These are phyloP conservation scores for Acrossocheilus fasciatus DNA, from an alignment of 2,797 vertebrate species.

Conservation along the genomic window DNA sequence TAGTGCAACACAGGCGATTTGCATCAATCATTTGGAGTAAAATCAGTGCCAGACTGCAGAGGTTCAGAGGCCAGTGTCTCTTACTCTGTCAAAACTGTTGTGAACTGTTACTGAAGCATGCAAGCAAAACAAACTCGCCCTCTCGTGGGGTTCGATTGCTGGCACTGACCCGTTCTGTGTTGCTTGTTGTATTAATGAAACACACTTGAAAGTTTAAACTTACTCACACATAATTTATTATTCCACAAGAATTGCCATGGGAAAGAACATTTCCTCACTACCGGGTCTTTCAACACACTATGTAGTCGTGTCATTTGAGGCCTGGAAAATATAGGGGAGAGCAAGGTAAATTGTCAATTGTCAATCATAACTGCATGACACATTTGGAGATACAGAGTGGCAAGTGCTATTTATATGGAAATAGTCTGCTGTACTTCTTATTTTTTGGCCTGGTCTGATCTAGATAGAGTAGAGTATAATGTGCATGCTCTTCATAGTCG, in stretches of 20 bases:
- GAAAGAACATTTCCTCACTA: slow-evolving; percentile 66
- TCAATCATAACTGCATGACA: too few relatives aligned
- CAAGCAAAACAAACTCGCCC: slow-evolving; percentile 24
- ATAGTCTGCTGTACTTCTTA: background rate
- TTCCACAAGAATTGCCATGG: slow-evolving; percentile 63
- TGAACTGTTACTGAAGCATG: slow-evolving; percentile 36
- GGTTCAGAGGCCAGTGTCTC: slow-evolving; percentile 22
- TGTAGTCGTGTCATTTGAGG: background rate
- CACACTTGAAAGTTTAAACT: slow-evolving; percentile 49
- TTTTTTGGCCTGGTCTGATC: background rate
- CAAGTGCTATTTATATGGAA: background rate
- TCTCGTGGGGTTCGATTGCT: slow-evolving; percentile 46
- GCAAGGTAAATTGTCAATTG: background rate
- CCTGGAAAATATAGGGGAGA: background rate
- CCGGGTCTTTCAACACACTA: slow-evolving; percentile 49
- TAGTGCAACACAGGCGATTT: slow-evolving; percentile 7
- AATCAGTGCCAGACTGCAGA: slow-evolving; percentile 39
- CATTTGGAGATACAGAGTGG: too few relatives aligned
- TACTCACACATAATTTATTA: slow-evolving; percentile 60
- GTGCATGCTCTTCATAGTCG: background rate
- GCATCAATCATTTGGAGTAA: slow-evolving; percentile 36
- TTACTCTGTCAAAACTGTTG: slow-evolving; percentile 17
- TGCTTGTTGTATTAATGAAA: slow-evolving; percentile 62
- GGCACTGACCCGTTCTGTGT: slow-evolving; percentile 36
- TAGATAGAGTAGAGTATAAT: background rate